phyloP scores from a whole-genome alignment of 2,113 vertebrate species.

The Gadus macrocephalus region DNA sequence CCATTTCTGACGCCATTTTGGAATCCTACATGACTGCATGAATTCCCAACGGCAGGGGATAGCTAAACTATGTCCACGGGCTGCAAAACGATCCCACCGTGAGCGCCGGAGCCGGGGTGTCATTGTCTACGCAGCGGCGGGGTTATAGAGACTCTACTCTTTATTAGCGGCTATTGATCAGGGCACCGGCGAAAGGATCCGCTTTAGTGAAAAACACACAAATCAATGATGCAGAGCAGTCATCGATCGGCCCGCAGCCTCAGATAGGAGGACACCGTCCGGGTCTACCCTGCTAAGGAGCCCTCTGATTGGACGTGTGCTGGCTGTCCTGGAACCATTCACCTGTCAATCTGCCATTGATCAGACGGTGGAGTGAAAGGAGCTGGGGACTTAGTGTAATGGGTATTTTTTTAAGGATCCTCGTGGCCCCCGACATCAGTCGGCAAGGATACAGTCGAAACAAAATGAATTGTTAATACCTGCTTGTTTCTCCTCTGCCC shows the following conservation, averaged over 20 bases:
- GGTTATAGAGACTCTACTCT: constrained; percentile 49
- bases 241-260: constrained; percentile 36
- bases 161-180: constrained; percentile 52
- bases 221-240: constrained; percentile 56
- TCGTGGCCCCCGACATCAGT: constrained; percentile 42
- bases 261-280: constrained; percentile 37
- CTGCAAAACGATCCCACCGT: too few relatives aligned
- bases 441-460: constrained; percentile 54
- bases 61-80: too few relatives aligned
- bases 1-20: too few relatives aligned
- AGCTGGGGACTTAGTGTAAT: too few relatives aligned
- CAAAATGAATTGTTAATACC: constrained; percentile 64
- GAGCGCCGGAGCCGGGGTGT: constrained; percentile 31
- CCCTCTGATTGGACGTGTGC: constrained; percentile 42
- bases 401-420: constrained; percentile 32
- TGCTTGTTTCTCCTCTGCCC: constrained; percentile 61
- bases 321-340: constrained; percentile 42
- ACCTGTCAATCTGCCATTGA: constrained; percentile 63
- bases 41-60: too few relatives aligned
- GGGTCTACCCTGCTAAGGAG: constrained; percentile 1
- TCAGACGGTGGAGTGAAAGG: constrained; percentile 7
- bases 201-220: constrained; percentile 58
- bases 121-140: constrained; percentile 28
- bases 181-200: constrained; percentile 35
- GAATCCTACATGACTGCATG: too few relatives aligned